Percentiles rank a stretch among this genome's conserved stretches.
Conservation (phyloP, 2,797 vertebrate genomes). For the Thamnophis elegans region DNA sequence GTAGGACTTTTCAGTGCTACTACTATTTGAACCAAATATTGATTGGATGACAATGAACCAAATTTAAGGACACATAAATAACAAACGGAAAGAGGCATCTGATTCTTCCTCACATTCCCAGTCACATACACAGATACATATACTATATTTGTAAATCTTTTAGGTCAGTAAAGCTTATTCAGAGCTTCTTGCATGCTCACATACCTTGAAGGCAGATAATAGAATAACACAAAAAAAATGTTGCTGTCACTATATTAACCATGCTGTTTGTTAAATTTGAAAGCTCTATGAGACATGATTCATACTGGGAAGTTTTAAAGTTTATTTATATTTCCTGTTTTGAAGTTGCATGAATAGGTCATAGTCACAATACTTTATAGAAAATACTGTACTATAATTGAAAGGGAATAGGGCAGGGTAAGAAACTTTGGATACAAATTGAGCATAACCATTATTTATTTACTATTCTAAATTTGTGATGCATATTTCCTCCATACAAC, state of each 20-base stretch:
- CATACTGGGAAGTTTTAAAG: neutral
- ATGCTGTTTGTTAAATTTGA: neutral
- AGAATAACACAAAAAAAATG: neutral
- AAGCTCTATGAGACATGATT: neutral
- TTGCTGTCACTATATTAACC: neutral
- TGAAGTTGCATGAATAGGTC: neutral
- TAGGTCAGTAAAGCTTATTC: neutral
- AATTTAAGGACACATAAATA: neutral
- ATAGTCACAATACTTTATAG: neutral
- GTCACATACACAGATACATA: neutral
- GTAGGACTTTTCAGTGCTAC: neutral
- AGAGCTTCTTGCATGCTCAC: neutral
- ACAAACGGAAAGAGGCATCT: neutral
- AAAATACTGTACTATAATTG: neutral
- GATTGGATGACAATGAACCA: neutral
- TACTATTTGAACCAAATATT: neutral
- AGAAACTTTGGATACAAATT: neutral
- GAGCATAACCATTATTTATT: neutral
- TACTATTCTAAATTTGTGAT: neutral
- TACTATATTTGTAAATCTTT: neutral
- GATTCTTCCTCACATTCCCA: neutral
- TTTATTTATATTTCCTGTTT: neutral
- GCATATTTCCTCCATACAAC: neutral
- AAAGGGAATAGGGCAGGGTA: neutral
- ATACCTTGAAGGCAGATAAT: neutral